Base-by-base conservation (phyloP, 2,888 invertebrate genomes). In the Cryptus armator region DNA sequence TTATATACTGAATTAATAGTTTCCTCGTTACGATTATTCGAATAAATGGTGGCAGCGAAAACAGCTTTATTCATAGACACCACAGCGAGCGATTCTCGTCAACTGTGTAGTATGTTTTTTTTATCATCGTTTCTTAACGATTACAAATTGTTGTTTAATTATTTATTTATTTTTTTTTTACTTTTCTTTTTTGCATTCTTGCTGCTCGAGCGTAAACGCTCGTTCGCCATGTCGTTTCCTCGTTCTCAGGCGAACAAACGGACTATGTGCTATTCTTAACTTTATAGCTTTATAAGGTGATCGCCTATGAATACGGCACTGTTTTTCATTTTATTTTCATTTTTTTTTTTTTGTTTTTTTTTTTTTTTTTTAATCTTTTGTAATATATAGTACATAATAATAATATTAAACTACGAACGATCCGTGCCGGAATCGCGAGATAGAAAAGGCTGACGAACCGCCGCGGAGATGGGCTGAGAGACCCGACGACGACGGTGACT, bases 41-140 rank as follows among this genome's bases (percentile, higher is more conserved):
- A 70, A 62, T 78, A 62, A 78, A 78, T 78, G 59, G 78, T 78
- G 78, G 78, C 78, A 78, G 67, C 66, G 53, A 44, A 74, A 74
- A 74, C 72, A 72, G 72, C 72, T 59, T 72, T 72, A 74, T 74
- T 62, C 74, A 74, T 74, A 74, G 74, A 74, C 74, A 62, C 74
- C 74, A 62, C 59, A 62, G 62, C 74, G 62, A 74, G 46, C 62
- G 59, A 62, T 62, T 29, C 44, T 74, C 74, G 62, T 16, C 24
- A 7, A 59, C 44, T 43, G 56, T 59, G 43, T 24, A 44, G 43
- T 72, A 59, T 19, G 43, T 43, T 59, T 46, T 2, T 16, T 62
- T 62, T 62, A 46, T 62, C 6, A 14, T 71, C 53, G 16, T 9
- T 5, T 46, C 46, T 46, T 32, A n/a, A 46, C 46, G 14, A 10